A percentile compares a stretch with the other conserved stretches of the same genome.
phyloP scores from a whole-genome alignment of 2,113 vertebrate genomes.

The Amazona vittata region DNA sequence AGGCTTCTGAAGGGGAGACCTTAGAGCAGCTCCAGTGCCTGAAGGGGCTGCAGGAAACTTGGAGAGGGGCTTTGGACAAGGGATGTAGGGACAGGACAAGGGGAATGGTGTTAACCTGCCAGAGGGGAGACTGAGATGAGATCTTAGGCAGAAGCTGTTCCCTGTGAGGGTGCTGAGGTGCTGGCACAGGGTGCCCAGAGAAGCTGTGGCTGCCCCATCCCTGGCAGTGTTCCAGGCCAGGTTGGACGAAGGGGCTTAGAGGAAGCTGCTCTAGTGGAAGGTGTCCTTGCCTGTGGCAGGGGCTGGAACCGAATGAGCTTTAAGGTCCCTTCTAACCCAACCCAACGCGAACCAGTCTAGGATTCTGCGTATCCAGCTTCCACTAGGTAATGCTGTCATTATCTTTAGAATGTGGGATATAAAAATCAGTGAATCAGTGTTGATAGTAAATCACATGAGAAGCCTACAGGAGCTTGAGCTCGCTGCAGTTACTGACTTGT shows the following conservation, averaged over 20 bases:
- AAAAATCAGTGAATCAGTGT: background rate
- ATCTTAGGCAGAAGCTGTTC: no score
- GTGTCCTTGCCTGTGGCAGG: background rate
- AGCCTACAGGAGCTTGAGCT: background rate
- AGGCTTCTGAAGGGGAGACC: no score
- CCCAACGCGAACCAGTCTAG: background rate
- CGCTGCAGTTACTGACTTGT: background rate
- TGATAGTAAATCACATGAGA: background rate
- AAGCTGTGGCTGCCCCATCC: background rate
- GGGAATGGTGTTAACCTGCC: no score
- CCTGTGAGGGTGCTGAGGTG: no score
- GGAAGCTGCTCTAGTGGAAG: background rate
- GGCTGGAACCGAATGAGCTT: background rate
- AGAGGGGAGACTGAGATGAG: no score
- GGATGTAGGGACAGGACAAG: no score
- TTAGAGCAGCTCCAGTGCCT: no score
- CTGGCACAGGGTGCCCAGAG: no score
- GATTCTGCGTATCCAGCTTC: background rate
- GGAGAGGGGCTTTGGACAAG: no score
- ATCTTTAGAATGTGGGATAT: accelerated
- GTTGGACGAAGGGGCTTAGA: background rate
- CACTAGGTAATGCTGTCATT: background rate
- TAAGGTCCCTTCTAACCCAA: background rate
- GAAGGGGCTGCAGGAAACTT: no score
- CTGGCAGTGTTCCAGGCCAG: background rate